Conservation (phyloP, 2,888 invertebrate species). For the Cremastinae sp. region DNA sequence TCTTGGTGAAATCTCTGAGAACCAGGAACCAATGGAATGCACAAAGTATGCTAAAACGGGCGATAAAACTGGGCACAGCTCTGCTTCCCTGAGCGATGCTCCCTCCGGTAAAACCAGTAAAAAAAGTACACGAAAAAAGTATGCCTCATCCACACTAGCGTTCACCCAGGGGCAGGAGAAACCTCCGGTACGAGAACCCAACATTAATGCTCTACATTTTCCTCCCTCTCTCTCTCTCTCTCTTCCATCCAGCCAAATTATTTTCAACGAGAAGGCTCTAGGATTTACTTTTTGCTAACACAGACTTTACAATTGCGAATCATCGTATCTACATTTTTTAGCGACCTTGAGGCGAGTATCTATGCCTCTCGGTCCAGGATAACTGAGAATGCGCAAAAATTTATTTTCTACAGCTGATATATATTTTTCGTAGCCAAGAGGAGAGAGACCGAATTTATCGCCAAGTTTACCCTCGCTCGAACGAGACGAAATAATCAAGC, state of each 20-base stretch:
- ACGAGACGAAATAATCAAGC: conserved; percentile 7
- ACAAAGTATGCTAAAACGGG: conserved; percentile 64
- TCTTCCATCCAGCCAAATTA: conserved; percentile 45
- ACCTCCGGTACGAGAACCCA: conserved; percentile 18
- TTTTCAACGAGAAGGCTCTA: conserved; percentile 73
- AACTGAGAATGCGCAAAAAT: conserved; percentile 54
- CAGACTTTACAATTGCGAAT: conserved; percentile 73
- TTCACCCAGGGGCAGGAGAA: conserved; percentile 8
- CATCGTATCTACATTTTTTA: conserved; percentile 67
- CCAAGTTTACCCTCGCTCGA: background rate
- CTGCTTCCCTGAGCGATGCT: conserved; percentile 69
- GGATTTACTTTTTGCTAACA: conserved; percentile 76
- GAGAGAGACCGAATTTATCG: conserved; percentile 7
- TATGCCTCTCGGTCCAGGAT: background rate
- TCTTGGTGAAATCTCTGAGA: conserved; percentile 70
- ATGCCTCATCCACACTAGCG: conserved; percentile 14
- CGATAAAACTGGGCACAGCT: conserved; percentile 74
- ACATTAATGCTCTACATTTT: conserved; percentile 1
- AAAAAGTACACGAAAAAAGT: conserved; percentile 29
- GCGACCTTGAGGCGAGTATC: no score
- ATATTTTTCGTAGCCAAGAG: background rate
- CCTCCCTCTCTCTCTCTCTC: background rate
- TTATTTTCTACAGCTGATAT: conserved; percentile 19
- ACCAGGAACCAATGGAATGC: conserved; percentile 72
- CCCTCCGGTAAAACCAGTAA: conserved; percentile 21